A percentile compares a stretch with the other conserved stretches of the same genome.
phyloP scores from a whole-genome alignment of 1,140 invertebrate species.

The Drosophila miranda region DNA sequence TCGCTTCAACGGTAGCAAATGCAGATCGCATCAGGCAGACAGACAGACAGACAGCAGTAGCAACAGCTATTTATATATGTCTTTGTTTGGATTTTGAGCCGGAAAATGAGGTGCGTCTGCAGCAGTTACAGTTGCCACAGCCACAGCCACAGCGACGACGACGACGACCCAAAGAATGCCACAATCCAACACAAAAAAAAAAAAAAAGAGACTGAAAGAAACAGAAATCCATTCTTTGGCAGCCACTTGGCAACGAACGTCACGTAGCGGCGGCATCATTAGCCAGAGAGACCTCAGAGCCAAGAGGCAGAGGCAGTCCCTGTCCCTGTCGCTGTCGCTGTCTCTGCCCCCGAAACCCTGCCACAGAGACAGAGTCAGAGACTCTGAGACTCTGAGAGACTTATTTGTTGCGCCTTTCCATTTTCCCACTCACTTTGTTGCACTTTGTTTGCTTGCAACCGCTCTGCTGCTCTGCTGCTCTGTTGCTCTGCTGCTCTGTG shows the following conservation, averaged over 20 bases:
- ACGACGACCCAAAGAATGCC: conserved; percentile 60
- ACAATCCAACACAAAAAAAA: conserved; percentile 65
- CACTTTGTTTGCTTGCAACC: not conserved
- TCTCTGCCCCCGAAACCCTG: too few relatives aligned
- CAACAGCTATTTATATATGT: too few relatives aligned
- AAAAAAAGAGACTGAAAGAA: conserved; percentile 31
- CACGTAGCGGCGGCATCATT: conserved; percentile 78
- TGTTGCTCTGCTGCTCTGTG: conserved; percentile 8
- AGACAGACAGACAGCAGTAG: too few relatives aligned
- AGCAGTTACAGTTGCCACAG: conserved; percentile 25
- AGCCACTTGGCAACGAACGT: conserved; percentile 77
- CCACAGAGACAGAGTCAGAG: not conserved
- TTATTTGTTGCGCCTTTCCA: conserved; percentile 73
- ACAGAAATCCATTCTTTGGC: conserved; percentile 59
- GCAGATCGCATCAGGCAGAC: too few relatives aligned
- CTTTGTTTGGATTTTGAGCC: conserved; percentile 41
- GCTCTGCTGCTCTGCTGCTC: not conserved
- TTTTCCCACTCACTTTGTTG: conserved; percentile 75
- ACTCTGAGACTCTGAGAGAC: conserved; percentile 46
- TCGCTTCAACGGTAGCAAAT: not conserved
- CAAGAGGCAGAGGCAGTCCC: not conserved
- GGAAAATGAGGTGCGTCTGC: conserved; percentile 75
- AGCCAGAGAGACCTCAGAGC: conserved; percentile 46
- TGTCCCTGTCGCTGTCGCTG: too few relatives aligned
- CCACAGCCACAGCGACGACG: conserved; percentile 46